These are phyloP conservation scores for Megaceryle torquata DNA, from an alignment of 2,113 vertebrate species.

Conservation along the genomic window DNA sequence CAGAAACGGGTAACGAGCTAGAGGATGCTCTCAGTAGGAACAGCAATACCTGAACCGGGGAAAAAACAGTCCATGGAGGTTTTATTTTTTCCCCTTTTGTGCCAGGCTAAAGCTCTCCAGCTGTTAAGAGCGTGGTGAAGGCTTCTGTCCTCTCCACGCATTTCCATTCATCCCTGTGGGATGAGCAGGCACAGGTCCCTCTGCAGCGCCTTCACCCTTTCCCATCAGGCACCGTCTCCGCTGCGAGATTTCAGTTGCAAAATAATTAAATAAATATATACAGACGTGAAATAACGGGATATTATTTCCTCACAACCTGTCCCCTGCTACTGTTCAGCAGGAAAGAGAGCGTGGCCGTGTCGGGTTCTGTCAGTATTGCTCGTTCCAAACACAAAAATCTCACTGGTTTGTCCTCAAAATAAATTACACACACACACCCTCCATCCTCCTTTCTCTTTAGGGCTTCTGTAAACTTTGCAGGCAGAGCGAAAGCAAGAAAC, in stretches of 20 bases:
- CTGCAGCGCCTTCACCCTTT: not conserved
- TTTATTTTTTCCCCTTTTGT: not conserved
- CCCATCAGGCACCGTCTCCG: not conserved
- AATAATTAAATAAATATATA: no score
- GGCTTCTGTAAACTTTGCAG: conserved; percentile 58
- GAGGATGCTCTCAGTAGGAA: not conserved
- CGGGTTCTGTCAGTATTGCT: not conserved
- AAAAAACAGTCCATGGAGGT: not conserved
- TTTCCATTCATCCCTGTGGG: not conserved
- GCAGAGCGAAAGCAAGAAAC: conserved; percentile 57
- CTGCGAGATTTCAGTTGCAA: no score
- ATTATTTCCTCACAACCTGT: not conserved
- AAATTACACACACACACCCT: no score
- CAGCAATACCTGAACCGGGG: not conserved
- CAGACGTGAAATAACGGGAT: not conserved
- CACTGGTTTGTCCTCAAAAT: not conserved
- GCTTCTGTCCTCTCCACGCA: not conserved
- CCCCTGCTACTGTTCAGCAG: not conserved
- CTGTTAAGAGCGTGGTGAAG: rapidly evolving
- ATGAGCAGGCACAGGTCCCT: rapidly evolving
- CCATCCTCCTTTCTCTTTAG: not conserved
- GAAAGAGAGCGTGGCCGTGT: not conserved
- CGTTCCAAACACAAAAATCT: not conserved
- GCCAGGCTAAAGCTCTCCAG: not conserved
- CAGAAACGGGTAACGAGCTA: rapidly evolving